These are phyloP conservation scores for Cryptosula pallasiana DNA, from an alignment of 2,888 invertebrate genomes.

Conservation along the genomic window DNA sequence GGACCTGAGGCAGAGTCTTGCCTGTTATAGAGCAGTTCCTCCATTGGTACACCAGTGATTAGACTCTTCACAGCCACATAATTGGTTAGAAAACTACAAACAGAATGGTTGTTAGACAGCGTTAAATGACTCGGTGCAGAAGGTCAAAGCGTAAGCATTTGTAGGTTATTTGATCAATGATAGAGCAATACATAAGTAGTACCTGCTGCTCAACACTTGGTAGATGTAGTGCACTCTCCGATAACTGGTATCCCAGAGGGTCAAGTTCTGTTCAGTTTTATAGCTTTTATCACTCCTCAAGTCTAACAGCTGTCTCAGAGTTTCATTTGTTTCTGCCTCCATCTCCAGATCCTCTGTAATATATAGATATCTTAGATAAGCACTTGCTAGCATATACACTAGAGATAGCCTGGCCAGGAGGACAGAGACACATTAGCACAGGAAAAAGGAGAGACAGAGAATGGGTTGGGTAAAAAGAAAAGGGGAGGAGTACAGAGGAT, in stretches of 20 bases:
- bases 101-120: background rate
- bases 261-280: background rate
- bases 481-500: background rate
- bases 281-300: background rate
- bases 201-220: background rate
- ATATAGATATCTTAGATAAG: too few species aligned
- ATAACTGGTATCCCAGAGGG: background rate
- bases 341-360: background rate
- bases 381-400: too few species aligned
- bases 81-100: background rate
- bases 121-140: too few species aligned
- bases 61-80: background rate
- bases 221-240: background rate
- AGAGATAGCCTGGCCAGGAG: too few species aligned
- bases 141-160: too few species aligned
- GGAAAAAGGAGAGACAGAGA: background rate
- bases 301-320: background rate
- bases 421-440: background rate
- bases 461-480: background rate
- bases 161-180: too few species aligned
- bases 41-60: background rate
- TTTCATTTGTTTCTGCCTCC: slow-evolving; percentile 12
- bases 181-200: too few species aligned
- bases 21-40: background rate
- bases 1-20: background rate